Conservation (phyloP, 2,888 invertebrate species). For the Catocala nupta region DNA sequence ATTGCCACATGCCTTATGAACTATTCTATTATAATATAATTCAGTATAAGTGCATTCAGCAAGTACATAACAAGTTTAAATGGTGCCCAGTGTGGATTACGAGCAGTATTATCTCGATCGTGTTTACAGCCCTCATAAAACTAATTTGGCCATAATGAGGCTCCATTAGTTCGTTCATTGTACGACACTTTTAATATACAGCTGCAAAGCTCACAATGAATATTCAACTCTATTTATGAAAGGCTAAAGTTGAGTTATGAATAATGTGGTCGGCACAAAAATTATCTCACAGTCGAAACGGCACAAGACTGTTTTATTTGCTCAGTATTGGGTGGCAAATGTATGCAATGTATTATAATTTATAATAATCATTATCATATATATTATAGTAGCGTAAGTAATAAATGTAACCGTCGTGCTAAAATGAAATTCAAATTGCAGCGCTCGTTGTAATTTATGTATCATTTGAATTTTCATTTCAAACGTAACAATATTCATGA, state of each 20-base stretch:
- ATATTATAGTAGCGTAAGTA: background rate
- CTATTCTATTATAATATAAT: background rate
- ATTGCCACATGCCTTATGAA: background rate
- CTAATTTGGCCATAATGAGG: conserved; percentile 61
- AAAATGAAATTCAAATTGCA: conserved; percentile 2
- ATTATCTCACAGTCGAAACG: conserved; percentile 10
- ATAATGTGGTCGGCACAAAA: background rate
- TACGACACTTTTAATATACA: conserved; percentile 47
- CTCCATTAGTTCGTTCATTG: conserved; percentile 54
- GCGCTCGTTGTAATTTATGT: too few relatives aligned
- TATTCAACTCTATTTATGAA: conserved; percentile 3
- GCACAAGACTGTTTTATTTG: conserved; percentile 16
- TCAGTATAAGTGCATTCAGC: conserved; percentile 31
- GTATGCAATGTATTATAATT: background rate
- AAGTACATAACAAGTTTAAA: conserved; percentile 55
- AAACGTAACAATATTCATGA: background rate
- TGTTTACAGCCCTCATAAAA: conserved; percentile 63
- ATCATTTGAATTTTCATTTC: conserved; percentile 1
- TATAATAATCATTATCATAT: background rate
- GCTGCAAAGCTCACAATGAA: background rate
- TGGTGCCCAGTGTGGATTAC: conserved; percentile 46
- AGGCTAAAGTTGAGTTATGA: background rate
- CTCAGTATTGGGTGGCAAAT: conserved; percentile 13
- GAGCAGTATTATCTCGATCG: conserved; percentile 58
- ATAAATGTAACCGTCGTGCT: background rate